These are phyloP conservation scores for Andrena camellia DNA, from an alignment of 2,888 invertebrate genomes.

Conservation along the genomic window DNA sequence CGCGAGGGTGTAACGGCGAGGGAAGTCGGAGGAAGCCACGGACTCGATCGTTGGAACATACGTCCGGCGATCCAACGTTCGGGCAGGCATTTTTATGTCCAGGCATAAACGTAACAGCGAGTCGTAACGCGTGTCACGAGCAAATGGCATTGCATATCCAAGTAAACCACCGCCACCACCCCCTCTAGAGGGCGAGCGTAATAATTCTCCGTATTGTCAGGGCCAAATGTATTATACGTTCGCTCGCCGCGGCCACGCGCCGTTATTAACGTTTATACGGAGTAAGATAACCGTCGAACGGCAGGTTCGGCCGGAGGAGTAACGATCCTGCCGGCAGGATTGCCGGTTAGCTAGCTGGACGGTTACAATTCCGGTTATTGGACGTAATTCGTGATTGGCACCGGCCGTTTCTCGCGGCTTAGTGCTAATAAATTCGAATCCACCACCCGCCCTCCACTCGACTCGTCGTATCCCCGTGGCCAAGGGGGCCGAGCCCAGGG, in stretches of 20 bases:
- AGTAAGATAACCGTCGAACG: slow-evolving; percentile 67
- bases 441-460: slow-evolving; percentile 60
- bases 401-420: slow-evolving; percentile 78
- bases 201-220: slow-evolving; percentile 79
- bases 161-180: slow-evolving; percentile 54
- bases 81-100: slow-evolving; percentile 77
- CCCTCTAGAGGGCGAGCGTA: slow-evolving; percentile 48
- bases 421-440: slow-evolving; percentile 83
- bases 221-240: slow-evolving; percentile 55
- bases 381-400: slow-evolving; percentile 83
- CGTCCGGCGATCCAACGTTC: slow-evolving; percentile 47
- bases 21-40: slow-evolving; percentile 36
- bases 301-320: slow-evolving; percentile 30
- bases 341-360: slow-evolving; percentile 66
- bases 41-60: slow-evolving; percentile 59
- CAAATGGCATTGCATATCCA: slow-evolving; percentile 77
- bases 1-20: not conserved
- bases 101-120: slow-evolving; percentile 78
- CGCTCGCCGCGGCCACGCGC: slow-evolving; percentile 55
- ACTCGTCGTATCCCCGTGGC: slow-evolving; percentile 35
- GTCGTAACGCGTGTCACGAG: slow-evolving; percentile 79
- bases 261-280: slow-evolving; percentile 79
- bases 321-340: slow-evolving; percentile 65
- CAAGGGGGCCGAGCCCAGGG: slow-evolving; percentile 56
- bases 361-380: slow-evolving; percentile 81